Evolutionary conservation across 2,113 vertebrate species (phyloP).

Genomic region (Casuarius casuarius): DNA sequence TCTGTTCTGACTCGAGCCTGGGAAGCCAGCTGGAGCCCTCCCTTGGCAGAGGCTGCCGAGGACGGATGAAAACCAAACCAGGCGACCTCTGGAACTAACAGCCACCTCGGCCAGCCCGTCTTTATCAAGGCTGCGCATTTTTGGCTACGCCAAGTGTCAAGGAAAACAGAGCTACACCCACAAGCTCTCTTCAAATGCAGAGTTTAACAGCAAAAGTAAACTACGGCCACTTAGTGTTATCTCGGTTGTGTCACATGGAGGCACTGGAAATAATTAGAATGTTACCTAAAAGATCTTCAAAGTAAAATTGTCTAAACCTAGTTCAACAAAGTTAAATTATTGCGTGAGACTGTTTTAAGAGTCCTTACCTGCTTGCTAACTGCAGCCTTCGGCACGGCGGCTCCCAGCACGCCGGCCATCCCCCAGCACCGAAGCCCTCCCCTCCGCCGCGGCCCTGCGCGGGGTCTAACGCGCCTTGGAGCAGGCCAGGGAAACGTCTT

Average conservation of each 20-base stretch:
- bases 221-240: neutral
- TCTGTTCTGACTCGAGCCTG: neutral
- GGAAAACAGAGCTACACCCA: conserved; percentile 19
- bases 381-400: neutral
- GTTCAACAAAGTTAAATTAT: neutral
- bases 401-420: neutral
- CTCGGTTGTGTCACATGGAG: neutral
- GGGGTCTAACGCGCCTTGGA: neutral
- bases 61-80: neutral
- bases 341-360: neutral
- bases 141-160: neutral
- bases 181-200: neutral
- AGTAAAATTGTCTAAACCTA: neutral
- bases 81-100: neutral
- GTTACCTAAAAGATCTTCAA: neutral
- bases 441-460: rapidly evolving
- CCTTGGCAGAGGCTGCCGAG: neutral
- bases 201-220: conserved; percentile 36
- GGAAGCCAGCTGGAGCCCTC: neutral
- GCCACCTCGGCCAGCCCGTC: neutral
- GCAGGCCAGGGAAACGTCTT: conserved; percentile 32
- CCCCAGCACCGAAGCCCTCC: neutral
- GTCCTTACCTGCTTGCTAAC: neutral
- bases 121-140: conserved; percentile 1
- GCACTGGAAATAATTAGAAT: neutral